Evolutionary conservation across 1,140 invertebrate species (phyloP).

Genomic region (Formica selysi): DNA sequence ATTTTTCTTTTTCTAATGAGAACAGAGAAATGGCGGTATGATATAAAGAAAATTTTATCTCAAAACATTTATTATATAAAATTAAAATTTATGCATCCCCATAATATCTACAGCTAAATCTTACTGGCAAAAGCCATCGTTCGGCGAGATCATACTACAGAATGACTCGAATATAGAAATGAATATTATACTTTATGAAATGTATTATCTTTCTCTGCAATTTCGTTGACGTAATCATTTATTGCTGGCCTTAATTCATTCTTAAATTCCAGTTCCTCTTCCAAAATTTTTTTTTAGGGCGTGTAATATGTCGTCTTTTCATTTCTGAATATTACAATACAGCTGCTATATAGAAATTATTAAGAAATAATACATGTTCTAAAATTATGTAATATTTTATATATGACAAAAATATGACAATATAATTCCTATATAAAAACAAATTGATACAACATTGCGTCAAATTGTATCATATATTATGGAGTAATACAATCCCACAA

Average conservation of each 20-base stretch:
- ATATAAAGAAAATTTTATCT: slow-evolving; percentile 20
- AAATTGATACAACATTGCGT: slow-evolving; percentile 17
- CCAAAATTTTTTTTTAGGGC: not conserved
- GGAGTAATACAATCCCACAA: slow-evolving; percentile 46
- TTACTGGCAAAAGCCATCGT: not conserved
- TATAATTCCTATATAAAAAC: slow-evolving; percentile 27
- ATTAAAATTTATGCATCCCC: slow-evolving; percentile 45
- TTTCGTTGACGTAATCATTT: not conserved
- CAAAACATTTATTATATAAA: slow-evolving; percentile 19
- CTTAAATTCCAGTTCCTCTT: not conserved
- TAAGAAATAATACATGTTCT: not conserved
- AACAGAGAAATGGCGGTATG: not conserved
- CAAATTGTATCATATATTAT: slow-evolving; percentile 22
- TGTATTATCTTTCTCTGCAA: not conserved
- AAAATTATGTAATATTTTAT: not conserved
- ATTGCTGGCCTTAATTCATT: not conserved
- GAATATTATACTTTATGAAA: not conserved
- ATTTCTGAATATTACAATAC: not conserved
- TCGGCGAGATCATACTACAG: not conserved
- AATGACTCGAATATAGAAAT: not conserved
- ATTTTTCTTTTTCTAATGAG: not conserved
- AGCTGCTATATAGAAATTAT: not conserved
- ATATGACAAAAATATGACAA: not conserved
- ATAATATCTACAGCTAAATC: not conserved
- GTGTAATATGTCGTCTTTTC: not conserved